Conservation (phyloP, 2,113 vertebrate species). For the Malurus melanocephalus region DNA sequence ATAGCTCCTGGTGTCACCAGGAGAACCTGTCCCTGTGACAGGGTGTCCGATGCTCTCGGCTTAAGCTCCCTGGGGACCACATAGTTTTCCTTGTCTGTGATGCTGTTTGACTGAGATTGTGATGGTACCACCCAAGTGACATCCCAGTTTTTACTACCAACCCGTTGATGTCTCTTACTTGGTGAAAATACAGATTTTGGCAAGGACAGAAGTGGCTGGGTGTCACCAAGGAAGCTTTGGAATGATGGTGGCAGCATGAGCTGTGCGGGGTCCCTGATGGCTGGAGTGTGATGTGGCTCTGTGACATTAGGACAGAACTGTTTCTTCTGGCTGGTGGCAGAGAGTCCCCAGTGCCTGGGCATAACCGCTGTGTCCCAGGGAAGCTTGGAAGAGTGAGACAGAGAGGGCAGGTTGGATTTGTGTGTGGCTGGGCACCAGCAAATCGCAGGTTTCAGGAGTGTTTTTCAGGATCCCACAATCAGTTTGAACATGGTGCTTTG, state of each 20-base stretch:
- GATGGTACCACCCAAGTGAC: neutral
- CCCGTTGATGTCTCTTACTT: neutral
- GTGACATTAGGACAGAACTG: accelerated
- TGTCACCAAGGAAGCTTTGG: neutral
- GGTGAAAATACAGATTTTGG: neutral
- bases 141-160: neutral
- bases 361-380: neutral
- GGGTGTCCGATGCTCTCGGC: accelerated
- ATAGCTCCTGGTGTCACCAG: neutral
- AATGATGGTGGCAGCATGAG: neutral
- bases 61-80: accelerated
- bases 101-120: neutral
- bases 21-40: neutral
- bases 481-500: neutral
- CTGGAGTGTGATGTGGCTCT: neutral
- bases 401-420: neutral
- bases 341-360: neutral
- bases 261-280: no score
- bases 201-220: accelerated
- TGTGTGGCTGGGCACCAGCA: neutral
- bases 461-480: neutral
- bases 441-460: accelerated
- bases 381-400: accelerated
- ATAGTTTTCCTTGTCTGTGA: neutral
- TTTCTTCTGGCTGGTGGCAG: neutral